Conservation (phyloP, 2,113 vertebrate genomes). For the Melierax canorus region DNA sequence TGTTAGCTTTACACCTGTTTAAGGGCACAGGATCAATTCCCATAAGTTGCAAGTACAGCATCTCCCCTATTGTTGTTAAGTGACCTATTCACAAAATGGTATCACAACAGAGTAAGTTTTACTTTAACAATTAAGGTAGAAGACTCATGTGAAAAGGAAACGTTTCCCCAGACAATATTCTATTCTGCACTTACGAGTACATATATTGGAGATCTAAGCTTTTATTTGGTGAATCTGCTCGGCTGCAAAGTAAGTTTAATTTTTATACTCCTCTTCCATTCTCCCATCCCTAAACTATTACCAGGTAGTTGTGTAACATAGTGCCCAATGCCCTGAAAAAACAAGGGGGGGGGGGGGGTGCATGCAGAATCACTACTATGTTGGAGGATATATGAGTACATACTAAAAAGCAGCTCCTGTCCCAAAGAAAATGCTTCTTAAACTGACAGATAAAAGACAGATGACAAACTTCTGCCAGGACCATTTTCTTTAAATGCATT, state of each 20-base stretch:
- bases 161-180: neutral
- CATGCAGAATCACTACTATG: neutral
- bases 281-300: neutral
- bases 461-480: neutral
- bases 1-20: neutral
- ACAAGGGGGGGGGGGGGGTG: fast-evolving
- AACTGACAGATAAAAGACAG: neutral
- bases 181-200: neutral
- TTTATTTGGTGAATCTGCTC: neutral
- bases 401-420: neutral
- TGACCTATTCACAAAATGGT: neutral
- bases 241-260: neutral
- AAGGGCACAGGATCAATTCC: neutral
- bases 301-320: neutral
- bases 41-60: neutral
- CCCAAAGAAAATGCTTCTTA: neutral
- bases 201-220: neutral
- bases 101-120: neutral
- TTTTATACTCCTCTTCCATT: neutral
- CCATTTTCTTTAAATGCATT: neutral
- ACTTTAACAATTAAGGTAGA: neutral
- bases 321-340: neutral
- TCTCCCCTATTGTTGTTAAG: neutral
- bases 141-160: neutral
- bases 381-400: neutral